Evolutionary conservation across 2,797 vertebrate species (phyloP), one percentile per base, ranked within the genome.

Genomic region (Hippoglossus hippoglossus): DNA sequence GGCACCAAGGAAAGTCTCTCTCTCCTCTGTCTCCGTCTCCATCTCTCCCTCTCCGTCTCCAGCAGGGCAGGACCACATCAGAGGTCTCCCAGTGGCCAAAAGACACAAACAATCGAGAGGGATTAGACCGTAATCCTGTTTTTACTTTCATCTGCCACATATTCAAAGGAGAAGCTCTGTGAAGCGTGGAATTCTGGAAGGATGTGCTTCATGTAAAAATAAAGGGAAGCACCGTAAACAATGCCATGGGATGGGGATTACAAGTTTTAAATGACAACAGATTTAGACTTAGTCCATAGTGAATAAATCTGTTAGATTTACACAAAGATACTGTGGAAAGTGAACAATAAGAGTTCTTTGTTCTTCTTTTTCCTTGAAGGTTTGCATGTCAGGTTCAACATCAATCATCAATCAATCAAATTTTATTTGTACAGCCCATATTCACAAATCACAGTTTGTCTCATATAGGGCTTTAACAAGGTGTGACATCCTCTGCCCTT

Each of bases 51-150:
- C 67, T 9, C 31, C 69, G 61, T 31, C 71, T 31, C 72, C 53
- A 46, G 44, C 44, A 81, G 77, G 87, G 88, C 85, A 80, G 80
- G 82, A 90, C 82, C 86, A 87, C 87, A 90, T 92, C 89, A 89
- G 85, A 87, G 79, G 81, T 88, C 85, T 91, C 85, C 87, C 90
- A 81, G 86, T 87, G 85, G 90, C 88, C 82, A 89, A 83, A 87
- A 92, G 87, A 93, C 90, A 92, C 93, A 94, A 94, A 93, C 93
- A 93, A 93, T 94, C 66, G 89, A 90, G 88, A 87, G 82, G 92
- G 94, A 94, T 95, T 94, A 95, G 79, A 82, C 75, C 73, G 76
- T 94, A 93, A 94, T 94, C 93, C 93, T 91, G 87, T 92, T 93
- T 94, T 91, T 87, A 89, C 92, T 93, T 94, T 92, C 89, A 93